Percentiles rank a stretch among this genome's conserved stretches.
Conservation (phyloP, 1,140 invertebrate genomes). For the Lepidotrigona ventralis region DNA sequence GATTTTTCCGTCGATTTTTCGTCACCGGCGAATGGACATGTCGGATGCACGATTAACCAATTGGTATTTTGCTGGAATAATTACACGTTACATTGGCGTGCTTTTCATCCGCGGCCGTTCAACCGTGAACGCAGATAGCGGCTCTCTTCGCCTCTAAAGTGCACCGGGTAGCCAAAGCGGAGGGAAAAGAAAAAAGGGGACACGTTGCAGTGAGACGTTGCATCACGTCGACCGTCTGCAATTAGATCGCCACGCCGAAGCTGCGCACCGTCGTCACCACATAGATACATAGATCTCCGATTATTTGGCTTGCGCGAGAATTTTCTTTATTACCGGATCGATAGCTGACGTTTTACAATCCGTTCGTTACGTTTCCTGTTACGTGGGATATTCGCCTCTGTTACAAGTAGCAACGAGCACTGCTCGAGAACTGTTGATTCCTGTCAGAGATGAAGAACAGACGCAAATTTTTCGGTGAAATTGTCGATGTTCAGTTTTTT, state of each 20-base stretch:
- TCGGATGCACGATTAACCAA: slow-evolving; percentile 65
- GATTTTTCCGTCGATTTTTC: slow-evolving; percentile 39
- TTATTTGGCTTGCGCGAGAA: slow-evolving; percentile 42
- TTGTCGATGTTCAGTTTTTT: neutral
- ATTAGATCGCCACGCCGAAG: slow-evolving; percentile 44
- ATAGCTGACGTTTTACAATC: slow-evolving; percentile 40
- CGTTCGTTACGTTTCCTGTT: slow-evolving; percentile 25
- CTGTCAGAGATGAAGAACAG: neutral
- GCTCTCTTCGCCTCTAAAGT: slow-evolving; percentile 49
- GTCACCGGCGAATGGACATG: slow-evolving; percentile 44
- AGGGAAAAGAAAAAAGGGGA: slow-evolving; percentile 9
- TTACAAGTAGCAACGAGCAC: neutral
- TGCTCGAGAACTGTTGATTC: neutral
- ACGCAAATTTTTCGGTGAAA: neutral
- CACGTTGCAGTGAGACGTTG: slow-evolving; percentile 56
- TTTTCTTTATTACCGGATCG: slow-evolving; percentile 26
- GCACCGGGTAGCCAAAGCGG: slow-evolving; percentile 25
- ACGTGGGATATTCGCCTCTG: neutral
- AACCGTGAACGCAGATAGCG: slow-evolving; percentile 60
- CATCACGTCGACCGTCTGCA: slow-evolving; percentile 47
- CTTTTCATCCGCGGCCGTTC: slow-evolving; percentile 62
- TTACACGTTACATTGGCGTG: slow-evolving; percentile 58
- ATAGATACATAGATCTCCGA: slow-evolving; percentile 31
- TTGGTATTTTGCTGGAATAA: slow-evolving; percentile 65
- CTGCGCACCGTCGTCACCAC: slow-evolving; percentile 5